These are phyloP conservation scores for Etheostoma cragini DNA, from an alignment of 2,113 vertebrate genomes.

Conservation along the genomic window DNA sequence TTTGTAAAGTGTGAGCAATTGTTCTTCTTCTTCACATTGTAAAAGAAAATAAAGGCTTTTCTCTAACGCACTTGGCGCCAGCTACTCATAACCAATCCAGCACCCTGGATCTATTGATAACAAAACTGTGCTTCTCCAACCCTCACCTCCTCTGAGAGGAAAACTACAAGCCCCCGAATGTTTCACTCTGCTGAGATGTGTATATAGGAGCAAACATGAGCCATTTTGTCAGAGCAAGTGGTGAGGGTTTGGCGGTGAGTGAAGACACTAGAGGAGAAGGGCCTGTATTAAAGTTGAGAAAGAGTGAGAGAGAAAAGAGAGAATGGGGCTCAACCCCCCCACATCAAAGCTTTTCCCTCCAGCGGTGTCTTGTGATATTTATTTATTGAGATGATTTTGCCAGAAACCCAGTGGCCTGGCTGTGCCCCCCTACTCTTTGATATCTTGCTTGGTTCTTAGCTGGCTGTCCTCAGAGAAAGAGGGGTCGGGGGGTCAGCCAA, in stretches of 20 bases:
- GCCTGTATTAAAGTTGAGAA: constrained; percentile 70
- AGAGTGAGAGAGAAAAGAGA: constrained; percentile 75
- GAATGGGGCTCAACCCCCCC: constrained; percentile 76
- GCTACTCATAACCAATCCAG: constrained; percentile 44
- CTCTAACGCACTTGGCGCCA: constrained; percentile 43
- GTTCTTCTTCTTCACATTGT: constrained; percentile 44
- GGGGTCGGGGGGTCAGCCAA: constrained; percentile 73
- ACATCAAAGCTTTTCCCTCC: constrained; percentile 83
- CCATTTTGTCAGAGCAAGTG: constrained; percentile 80
- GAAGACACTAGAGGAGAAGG: constrained; percentile 75
- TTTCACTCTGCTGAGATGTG: constrained; percentile 63
- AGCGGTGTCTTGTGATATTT: constrained; percentile 84
- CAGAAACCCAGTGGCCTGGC: constrained; percentile 82
- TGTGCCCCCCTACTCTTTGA: constrained; percentile 80
- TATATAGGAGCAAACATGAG: constrained; percentile 62
- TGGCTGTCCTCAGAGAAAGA: constrained; percentile 77
- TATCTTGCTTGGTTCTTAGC: constrained; percentile 82
- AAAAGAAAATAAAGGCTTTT: constrained; percentile 53
- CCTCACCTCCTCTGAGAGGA: constrained; percentile 68
- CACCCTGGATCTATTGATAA: constrained; percentile 65
- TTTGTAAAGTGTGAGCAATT: constrained; percentile 44
- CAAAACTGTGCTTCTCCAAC: constrained; percentile 60
- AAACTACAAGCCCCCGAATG: constrained; percentile 59
- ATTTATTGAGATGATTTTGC: constrained; percentile 87
- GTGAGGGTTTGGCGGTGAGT: constrained; percentile 70